A percentile compares a stretch with the other conserved stretches of the same genome.
Conservation (phyloP, 2,797 vertebrate species). For the Poeciliopsis turneri region DNA sequence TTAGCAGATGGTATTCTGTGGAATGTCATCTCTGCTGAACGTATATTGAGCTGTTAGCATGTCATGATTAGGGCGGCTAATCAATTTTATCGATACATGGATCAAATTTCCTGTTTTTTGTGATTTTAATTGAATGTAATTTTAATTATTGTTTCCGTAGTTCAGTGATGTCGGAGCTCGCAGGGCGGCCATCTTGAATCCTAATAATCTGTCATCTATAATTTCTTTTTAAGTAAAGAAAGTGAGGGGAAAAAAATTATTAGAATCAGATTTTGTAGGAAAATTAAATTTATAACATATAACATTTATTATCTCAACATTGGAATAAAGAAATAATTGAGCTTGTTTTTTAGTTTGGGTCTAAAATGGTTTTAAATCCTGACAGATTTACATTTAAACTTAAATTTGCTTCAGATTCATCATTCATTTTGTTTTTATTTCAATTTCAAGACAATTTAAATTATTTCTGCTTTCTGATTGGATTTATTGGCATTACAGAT, state of each 20-base stretch:
- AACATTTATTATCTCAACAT: background rate
- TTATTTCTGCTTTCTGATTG: background rate
- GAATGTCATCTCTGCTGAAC: background rate
- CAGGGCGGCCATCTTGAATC: too few relatives aligned
- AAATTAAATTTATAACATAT: too few relatives aligned
- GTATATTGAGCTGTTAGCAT: background rate
- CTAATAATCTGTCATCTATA: too few relatives aligned
- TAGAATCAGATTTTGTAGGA: too few relatives aligned
- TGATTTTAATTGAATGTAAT: too few relatives aligned
- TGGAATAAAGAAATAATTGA: background rate
- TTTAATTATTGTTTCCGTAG: too few relatives aligned
- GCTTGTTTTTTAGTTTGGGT: background rate
- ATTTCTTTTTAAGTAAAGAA: too few relatives aligned
- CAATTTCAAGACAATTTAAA: background rate
- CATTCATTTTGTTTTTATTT: background rate
- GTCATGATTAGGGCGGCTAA: background rate
- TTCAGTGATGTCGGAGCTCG: too few relatives aligned
- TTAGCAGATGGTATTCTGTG: background rate
- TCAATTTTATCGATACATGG: too few relatives aligned
- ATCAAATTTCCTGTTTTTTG: too few relatives aligned
- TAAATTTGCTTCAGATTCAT: background rate
- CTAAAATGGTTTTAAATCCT: background rate
- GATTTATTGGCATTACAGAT: too few relatives aligned
- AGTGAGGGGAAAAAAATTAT: too few relatives aligned
- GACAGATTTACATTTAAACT: background rate